Evolutionary conservation across 2,888 invertebrate species (phyloP), one percentile per base, ranked within the genome.

Genomic region (Masnerella sp.): DNA sequence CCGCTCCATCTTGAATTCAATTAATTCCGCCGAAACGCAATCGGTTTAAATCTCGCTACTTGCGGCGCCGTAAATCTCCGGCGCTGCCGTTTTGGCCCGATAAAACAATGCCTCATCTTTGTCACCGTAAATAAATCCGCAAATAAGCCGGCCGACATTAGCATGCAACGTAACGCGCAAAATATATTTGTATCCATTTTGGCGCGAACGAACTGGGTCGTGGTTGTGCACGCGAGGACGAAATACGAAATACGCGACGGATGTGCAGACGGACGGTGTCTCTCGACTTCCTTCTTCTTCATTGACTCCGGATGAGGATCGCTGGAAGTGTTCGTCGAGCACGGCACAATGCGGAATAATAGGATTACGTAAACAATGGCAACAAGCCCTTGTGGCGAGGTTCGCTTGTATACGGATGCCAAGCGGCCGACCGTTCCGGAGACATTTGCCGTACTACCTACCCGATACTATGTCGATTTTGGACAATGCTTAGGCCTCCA

Each of bases 281-380:
- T 68, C 64, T 68, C 73, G 64, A 74, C 74, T 74, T 74, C 74
- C 74, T 74, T 74, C 74, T 74, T 70, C 74, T 74, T 74, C 74
- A 67, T 74, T 58, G 58, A 74, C 73, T 77, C 71, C 64, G 77
- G 78, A 80, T 83, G 85, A 85, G 85, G 78, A 81, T 80, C 85
- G 77, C 84, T 84, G 85, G 73, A 78, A 81, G 79, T 80, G 82
- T 85, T 83, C 83, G 81, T 82, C 80, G 79, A 78, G 74, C 62
- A 74, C 81, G 79, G 82, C 79, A 84, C 85, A 83, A 85, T 84
- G 81, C 81, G 80, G 84, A 85, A 86, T 87, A 86, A 87, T 85
- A 83, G 86, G 85, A 86, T 86, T 87, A 86, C 85, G 85, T 85
- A 85, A 85, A 86, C 85, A 86, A 87, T 84, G 84, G 83, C 85